These are phyloP conservation scores for Aphelenchoides bicaudatus DNA, from an alignment of 2,888 invertebrate genomes.

Conservation along the genomic window DNA sequence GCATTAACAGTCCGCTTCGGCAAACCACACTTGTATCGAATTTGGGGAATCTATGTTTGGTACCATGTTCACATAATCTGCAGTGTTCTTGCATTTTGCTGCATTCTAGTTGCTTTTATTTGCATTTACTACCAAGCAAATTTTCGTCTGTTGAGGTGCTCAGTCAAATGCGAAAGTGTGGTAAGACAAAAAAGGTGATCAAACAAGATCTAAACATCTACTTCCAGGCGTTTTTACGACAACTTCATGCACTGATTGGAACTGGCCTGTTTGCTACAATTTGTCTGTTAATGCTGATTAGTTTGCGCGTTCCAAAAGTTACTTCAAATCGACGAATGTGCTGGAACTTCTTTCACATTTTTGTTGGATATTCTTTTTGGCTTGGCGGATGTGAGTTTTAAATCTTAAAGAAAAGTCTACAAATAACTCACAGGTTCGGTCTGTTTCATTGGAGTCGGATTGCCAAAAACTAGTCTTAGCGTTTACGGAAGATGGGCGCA, in stretches of 20 bases:
- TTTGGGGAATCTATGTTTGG: conserved; percentile 13
- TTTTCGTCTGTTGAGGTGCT: conserved; percentile 5
- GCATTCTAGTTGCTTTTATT: conserved; percentile 14
- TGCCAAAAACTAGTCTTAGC: conserved; percentile 6
- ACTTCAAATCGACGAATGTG: conserved; percentile 6
- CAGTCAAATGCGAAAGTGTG: background rate
- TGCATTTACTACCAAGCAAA: conserved; percentile 18
- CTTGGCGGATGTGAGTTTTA: conserved; percentile 7
- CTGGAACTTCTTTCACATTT: conserved; percentile 22
- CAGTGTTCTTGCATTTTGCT: conserved; percentile 12
- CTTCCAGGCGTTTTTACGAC: conserved; percentile 16
- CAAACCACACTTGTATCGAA: conserved; percentile 10
- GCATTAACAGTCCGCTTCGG: conserved; percentile 14
- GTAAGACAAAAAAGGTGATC: conserved; percentile 12
- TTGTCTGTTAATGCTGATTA: background rate
- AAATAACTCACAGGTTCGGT: background rate
- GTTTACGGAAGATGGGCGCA: conserved; percentile 15
- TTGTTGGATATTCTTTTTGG: conserved; percentile 15
- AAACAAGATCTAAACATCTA: background rate
- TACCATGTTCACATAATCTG: conserved; percentile 12
- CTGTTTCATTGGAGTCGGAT: conserved; percentile 3
- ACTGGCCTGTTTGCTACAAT: conserved; percentile 14
- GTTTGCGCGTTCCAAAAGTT: conserved; percentile 10
- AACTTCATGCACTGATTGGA: conserved; percentile 10
- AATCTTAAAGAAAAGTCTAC: background rate